Base-by-base conservation (phyloP, 2,797 vertebrate genomes). In the Semotilus atromaculatus region DNA sequence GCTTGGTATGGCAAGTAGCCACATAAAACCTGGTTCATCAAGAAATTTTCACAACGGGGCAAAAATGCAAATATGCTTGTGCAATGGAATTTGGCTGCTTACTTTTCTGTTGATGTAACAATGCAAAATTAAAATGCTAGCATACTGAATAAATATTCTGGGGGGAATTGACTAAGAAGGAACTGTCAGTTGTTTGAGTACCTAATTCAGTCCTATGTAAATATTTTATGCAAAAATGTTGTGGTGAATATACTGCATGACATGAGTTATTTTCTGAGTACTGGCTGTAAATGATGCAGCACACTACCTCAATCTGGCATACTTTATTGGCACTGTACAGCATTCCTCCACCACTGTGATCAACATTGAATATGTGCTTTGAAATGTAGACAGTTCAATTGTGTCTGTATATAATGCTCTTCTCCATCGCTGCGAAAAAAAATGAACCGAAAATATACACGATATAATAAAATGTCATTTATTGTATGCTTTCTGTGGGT, bases 1-100 rank as follows among this genome's bases (percentile, higher is more conserved):
- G 55, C 40, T 82, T 19, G 43, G 43, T 29, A 82, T 64, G 26
- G 62, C 62, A 75, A 74, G 64, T 48, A 64, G 55, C 23, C 40
- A 58, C 40, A 81, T 31, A 64, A 62, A 73, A 48, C 29, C 31
- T 51, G 10, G 45, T 66, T 66, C 58, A 51, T 51, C 21, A 74
- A 64, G 6, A 48, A 62, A 74, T 62, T 51, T 36, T 64, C 14
- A 74, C 70, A 74, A 74, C 5, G 0, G 7, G 29, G 55, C 16
- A 53, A 66, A 67, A 67, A 48, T 23, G 40, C 26, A 67, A 64
- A 74, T 19, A 26, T 66, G 31, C 29, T 82, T 34, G 40, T 82
- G 13, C 21, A 62, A 48, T 31, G 16, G n/a, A 60, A 60, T 34
- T 48, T 48, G 21, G 8, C 26, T 48, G 26, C 26, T 18, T 71